Percentiles rank a stretch among this genome's conserved stretches.
Evolutionary conservation across 2,888 invertebrate genomes (phyloP).

Genomic region (Drosophila pegasa): DNA sequence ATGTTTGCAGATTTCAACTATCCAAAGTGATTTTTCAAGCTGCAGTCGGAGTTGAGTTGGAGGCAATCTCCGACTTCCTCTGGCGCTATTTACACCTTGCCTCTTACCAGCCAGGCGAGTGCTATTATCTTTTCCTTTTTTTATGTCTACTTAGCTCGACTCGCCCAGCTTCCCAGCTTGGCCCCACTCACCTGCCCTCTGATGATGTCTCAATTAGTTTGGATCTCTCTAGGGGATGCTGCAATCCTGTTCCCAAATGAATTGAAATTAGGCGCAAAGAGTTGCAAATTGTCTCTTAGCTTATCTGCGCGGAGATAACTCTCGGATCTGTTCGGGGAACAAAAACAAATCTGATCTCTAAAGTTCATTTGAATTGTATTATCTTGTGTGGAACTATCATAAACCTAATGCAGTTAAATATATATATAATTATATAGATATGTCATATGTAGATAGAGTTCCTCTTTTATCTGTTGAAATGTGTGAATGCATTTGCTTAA

Average conservation of each 20-base stretch:
- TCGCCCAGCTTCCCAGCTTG: slow-evolving; percentile 3
- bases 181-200: slow-evolving; percentile 11
- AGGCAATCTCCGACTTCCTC: slow-evolving; percentile 48
- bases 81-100: slow-evolving; percentile 74
- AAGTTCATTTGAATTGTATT: slow-evolving; percentile 7
- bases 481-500: background rate
- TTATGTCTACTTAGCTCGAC: slow-evolving; percentile 55
- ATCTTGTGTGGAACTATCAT: background rate
- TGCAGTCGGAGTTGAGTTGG: background rate
- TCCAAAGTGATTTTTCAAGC: slow-evolving; percentile 4
- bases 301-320: slow-evolving; percentile 10
- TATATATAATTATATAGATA: no score
- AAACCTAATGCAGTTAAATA: background rate
- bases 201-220: slow-evolving; percentile 75
- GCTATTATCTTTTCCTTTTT: slow-evolving; percentile 23
- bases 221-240: slow-evolving; percentile 51
- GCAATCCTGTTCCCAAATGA: slow-evolving; percentile 1
- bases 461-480: background rate
- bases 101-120: slow-evolving; percentile 22
- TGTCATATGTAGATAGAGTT: background rate
- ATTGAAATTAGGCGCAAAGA: background rate
- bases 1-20: slow-evolving; percentile 15
- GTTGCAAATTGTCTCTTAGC: slow-evolving; percentile 10
- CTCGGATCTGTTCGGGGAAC: slow-evolving; percentile 5
- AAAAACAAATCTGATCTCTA: slow-evolving; percentile 4